phyloP scores from a whole-genome alignment of 2,888 invertebrate genomes.

The Brachynemurus nebulosus region DNA sequence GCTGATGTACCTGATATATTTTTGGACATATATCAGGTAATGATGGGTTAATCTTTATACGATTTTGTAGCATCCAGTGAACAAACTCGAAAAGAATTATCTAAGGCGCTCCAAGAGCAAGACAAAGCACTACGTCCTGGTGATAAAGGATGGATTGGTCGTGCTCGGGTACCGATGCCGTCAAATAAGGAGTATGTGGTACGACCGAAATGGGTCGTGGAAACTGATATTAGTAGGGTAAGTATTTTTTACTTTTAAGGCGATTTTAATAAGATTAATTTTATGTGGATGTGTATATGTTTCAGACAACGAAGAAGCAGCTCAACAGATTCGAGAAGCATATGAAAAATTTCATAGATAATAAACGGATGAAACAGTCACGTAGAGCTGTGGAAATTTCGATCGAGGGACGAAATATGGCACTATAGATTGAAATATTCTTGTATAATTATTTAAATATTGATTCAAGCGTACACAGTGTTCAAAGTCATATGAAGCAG shows the following conservation, averaged over 20 bases:
- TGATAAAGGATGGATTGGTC: slow-evolving; percentile 86
- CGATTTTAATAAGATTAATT: neutral
- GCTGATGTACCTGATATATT: too few species aligned
- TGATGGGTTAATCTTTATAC: too few species aligned
- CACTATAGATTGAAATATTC: too few species aligned
- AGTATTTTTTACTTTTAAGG: slow-evolving; percentile 24
- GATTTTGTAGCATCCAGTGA: neutral
- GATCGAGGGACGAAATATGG: slow-evolving; percentile 93
- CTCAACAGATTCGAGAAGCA: slow-evolving; percentile 86
- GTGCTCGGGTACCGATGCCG: slow-evolving; percentile 89
- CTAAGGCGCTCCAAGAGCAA: neutral
- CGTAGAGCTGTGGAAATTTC: slow-evolving; percentile 87
- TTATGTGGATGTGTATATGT: slow-evolving; percentile 12
- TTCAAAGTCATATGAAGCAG: too few species aligned
- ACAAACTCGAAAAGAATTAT: slow-evolving; percentile 2
- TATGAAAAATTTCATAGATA: slow-evolving; percentile 79
- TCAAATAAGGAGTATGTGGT: slow-evolving; percentile 95
- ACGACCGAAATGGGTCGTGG: slow-evolving; percentile 81
- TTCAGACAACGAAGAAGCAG: slow-evolving; percentile 63
- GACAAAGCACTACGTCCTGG: slow-evolving; percentile 69
- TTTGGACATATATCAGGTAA: too few species aligned
- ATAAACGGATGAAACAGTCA: slow-evolving; percentile 62
- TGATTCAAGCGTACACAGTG: too few species aligned
- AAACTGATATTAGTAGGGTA: slow-evolving; percentile 72
- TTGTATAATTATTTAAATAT: too few species aligned